Percentiles rank a stretch among this genome's conserved stretches.
Evolutionary conservation across 2,888 invertebrate species (phyloP).

Genomic region (Sepioteuthis lessoniana): DNA sequence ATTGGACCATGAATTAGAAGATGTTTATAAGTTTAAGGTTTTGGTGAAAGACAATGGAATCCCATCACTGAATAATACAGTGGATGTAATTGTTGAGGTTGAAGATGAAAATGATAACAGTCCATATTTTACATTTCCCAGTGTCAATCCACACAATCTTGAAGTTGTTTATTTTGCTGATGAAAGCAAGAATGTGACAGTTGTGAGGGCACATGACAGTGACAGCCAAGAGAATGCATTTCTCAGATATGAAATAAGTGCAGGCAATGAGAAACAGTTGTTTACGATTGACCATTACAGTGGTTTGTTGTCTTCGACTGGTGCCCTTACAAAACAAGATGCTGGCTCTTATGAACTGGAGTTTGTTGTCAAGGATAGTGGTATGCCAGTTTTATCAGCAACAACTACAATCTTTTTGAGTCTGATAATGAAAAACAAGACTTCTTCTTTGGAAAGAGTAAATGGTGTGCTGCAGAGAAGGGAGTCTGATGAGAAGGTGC

Average conservation of each 20-base stretch:
- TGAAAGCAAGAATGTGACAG: slow-evolving; percentile 11
- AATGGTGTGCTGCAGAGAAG: background rate
- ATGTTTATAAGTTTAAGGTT: slow-evolving; percentile 33
- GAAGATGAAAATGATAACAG: slow-evolving; percentile 33
- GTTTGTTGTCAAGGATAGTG: background rate
- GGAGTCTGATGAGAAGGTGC: background rate
- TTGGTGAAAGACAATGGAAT: slow-evolving; percentile 1
- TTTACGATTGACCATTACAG: background rate
- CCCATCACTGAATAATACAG: slow-evolving; percentile 1
- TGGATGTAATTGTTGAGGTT: slow-evolving; percentile 33
- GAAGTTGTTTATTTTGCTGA: background rate
- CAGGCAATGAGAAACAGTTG: slow-evolving; percentile 33
- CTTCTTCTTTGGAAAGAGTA: slow-evolving; percentile 9
- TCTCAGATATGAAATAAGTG: background rate
- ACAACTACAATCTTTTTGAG: slow-evolving; percentile 23
- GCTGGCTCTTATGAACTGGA: slow-evolving; percentile 13
- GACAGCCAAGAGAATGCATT: slow-evolving; percentile 33
- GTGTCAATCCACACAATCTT: background rate
- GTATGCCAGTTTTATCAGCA: background rate
- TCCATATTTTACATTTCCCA: slow-evolving; percentile 33
- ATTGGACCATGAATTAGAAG: slow-evolving; percentile 33
- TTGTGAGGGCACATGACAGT: slow-evolving; percentile 33
- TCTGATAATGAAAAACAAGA: background rate
- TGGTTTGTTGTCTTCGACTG: slow-evolving; percentile 33
- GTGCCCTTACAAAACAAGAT: slow-evolving; percentile 33